Base-by-base conservation (phyloP, 35 echinoderm and acorn worm species). In the Apostichopus japonicus region DNA sequence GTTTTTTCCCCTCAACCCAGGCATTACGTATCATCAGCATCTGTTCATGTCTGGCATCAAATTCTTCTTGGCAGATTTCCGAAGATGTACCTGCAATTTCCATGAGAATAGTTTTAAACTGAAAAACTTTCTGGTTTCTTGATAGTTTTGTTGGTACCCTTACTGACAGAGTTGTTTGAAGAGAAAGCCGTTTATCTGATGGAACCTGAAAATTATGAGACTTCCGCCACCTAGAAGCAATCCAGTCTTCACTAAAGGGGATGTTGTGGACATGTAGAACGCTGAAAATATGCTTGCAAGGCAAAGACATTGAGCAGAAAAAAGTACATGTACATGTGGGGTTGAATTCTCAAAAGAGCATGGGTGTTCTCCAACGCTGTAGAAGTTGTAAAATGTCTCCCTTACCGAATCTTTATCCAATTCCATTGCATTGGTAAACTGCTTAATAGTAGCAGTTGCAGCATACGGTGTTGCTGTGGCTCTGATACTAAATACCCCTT, bases 1-100 rank as follows among this genome's bases (percentile, higher is more conserved):
- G 11, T 17, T 14, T 13, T 83, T 3, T 55, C 51, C n/a, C 51
- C 15, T 1, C 55, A 19, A 54, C 55, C 52, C 80, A 83, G 11
- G 80, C 80, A 83, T 56, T 83, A 14, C 55, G 13, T 6, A 83
- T 13, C 13, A 27, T 14, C 55, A 55, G 3, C 17, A 83, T 17
- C 33, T 83, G 51, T 8, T 83, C 5, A 22, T 83, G 56, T 55
- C 53, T 53, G 11, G 65, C 7, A 8, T 22, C 59, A 27, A 88
- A 88, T 33, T 88, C 86, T 9, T 88, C 58, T 8, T 88, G 13
- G 17, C 57, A 88, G 10, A 88, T 51, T 88, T 88, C 86, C 21
- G 86, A 88, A 23, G 57, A 88, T n/a, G 14, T 19, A 62, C 9
- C 11, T 6, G 13, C 19, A 67, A 88, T 88, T 65, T 88, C 54